Evolutionary conservation across 2,113 vertebrate species (phyloP).

Genomic region (Protobothrops flavoviridis): DNA sequence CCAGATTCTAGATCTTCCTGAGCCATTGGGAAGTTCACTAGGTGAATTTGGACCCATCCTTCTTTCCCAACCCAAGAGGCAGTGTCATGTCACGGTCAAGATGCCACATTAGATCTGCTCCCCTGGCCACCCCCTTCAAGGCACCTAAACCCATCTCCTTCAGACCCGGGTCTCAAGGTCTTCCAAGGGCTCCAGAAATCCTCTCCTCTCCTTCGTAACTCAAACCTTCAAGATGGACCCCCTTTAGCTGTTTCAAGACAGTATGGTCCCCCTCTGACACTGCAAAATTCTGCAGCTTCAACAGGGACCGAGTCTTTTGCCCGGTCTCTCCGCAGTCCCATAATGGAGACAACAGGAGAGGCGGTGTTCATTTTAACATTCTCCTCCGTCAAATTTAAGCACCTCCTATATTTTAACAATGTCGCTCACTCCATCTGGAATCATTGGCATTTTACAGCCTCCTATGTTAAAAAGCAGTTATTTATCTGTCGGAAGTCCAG

Average conservation of each 20-base stretch:
- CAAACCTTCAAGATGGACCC: background rate
- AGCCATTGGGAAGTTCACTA: background rate
- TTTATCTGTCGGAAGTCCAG: constrained; percentile 10
- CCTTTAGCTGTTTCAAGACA: background rate
- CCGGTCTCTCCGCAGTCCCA: background rate
- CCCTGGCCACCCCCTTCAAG: background rate
- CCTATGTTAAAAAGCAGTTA: constrained; percentile 12
- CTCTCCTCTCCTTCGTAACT: background rate
- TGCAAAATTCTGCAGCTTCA: background rate
- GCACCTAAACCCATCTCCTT: background rate
- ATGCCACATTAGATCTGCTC: background rate
- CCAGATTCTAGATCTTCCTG: background rate
- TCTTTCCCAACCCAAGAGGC: background rate
- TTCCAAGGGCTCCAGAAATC: background rate
- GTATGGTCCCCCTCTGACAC: background rate
- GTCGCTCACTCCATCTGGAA: constrained; percentile 13
- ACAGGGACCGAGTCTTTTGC: background rate
- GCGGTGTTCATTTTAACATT: background rate
- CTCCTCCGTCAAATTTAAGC: constrained; percentile 25
- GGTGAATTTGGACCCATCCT: background rate
- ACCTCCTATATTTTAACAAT: constrained; percentile 31
- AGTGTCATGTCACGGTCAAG: background rate
- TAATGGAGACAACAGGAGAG: background rate
- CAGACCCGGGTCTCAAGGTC: background rate
- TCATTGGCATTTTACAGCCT: constrained; percentile 25